Base-by-base conservation (phyloP, 30 jellyfish, hydroid and myxozoan species). In the Aurelia sp. region DNA sequence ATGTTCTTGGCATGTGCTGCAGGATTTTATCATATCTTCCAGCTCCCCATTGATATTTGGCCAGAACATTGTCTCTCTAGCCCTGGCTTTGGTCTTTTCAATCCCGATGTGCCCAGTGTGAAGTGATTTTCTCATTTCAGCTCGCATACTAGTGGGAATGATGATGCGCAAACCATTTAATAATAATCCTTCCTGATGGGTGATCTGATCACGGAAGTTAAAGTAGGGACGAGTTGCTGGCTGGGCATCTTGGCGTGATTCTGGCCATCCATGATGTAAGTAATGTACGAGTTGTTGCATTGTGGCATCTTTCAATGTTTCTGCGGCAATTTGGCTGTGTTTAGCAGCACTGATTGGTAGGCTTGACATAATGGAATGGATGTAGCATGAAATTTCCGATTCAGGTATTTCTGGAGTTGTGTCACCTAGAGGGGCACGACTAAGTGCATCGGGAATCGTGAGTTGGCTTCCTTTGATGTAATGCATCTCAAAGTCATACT, bases 31-130 rank as follows among this genome's bases (percentile, higher is more conserved):
- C 62, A 85, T 19, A 78, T 73, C 89, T 10, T 59, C 79, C 63
- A 85, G 61, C 50, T 85, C 77, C n/a, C 15, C 76, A 58, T 61
- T 64, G 57, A 74, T 61, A 30, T 64, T 66, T 33, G 91, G 86
- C 82, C 88, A 85, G 89, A 8, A 85, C 62, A 74, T 44, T 68
- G 90, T 64, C 10, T 72, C 53, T 27, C 89, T 16, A 27, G 89
- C 95, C n/a, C 58, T 44, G 64, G 74, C 81, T 76, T 85, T 47
- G 21, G 80, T 73, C 71, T 78, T 85, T 41, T 58, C 82, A 20
- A 79, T 80, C 27, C 97, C 97, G 13, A 62, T 38, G 86, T 88
- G 88, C 4, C 92, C 88, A 13, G 31, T 69, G 62, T 88, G 97
- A 20, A 69, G 78, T 9, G 50, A 20, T 22, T 33, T n/a, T 18